phyloP scores from a whole-genome alignment of 2,113 vertebrate genomes.

The Ochotona princeps region DNA sequence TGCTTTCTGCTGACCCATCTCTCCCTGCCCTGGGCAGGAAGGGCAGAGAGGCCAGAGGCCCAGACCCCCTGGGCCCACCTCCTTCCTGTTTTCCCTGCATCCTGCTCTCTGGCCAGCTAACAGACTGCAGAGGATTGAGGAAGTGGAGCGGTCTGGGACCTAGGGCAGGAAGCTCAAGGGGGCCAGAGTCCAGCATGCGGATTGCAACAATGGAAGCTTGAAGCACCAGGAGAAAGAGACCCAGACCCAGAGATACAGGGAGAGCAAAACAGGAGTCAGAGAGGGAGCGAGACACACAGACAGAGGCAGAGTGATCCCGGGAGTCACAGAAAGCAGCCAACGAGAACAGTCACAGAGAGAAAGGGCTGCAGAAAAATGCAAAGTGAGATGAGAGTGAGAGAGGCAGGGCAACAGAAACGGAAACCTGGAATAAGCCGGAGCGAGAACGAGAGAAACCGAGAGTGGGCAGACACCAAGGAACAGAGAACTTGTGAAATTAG shows the following conservation, averaged over 20 bases:
- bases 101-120: slow-evolving; percentile 79
- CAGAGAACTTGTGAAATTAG: slow-evolving; percentile 23
- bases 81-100: slow-evolving; percentile 82
- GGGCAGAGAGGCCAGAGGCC: slow-evolving; percentile 62
- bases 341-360: not conserved
- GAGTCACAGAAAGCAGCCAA: not conserved
- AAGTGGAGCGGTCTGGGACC: slow-evolving; percentile 68
- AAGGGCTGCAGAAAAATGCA: not conserved
- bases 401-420: not conserved
- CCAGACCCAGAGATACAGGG: not conserved
- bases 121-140: slow-evolving; percentile 73
- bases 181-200: slow-evolving; percentile 71
- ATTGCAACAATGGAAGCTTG: slow-evolving; percentile 76
- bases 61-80: slow-evolving; percentile 66
- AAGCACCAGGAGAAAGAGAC: slow-evolving; percentile 63
- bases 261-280: not conserved
- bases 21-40: slow-evolving; percentile 71
- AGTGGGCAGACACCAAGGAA: not conserved
- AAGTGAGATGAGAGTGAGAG: not conserved
- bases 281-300: slow-evolving; percentile 13
- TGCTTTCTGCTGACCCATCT: slow-evolving; percentile 78
- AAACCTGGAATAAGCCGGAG: not conserved
- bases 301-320: not conserved
- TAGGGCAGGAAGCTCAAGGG: slow-evolving; percentile 69
- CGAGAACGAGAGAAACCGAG: not conserved